These are phyloP conservation scores for Arge pagana DNA, from an alignment of 2,888 invertebrate genomes.

Conservation along the genomic window DNA sequence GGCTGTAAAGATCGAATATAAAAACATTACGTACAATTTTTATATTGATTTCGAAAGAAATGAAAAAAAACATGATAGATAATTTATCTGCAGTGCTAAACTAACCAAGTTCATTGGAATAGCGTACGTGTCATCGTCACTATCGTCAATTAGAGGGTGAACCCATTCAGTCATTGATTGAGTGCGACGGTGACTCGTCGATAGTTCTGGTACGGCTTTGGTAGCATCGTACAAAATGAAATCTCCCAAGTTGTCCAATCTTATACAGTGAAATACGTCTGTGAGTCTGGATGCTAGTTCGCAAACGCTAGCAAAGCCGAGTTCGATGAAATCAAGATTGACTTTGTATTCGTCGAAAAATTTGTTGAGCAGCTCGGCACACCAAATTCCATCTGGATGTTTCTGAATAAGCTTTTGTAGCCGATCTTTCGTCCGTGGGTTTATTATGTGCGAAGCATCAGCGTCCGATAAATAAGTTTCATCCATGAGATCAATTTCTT, in stretches of 20 bases:
- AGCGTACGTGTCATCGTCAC: slow-evolving; percentile 33
- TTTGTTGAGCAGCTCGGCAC: slow-evolving; percentile 43
- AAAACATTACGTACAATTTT: background rate
- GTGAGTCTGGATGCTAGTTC: slow-evolving; percentile 44
- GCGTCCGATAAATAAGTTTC: slow-evolving; percentile 2
- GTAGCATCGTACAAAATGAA: slow-evolving; percentile 40
- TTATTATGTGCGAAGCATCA: slow-evolving; percentile 32
- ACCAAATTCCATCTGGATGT: slow-evolving; percentile 50
- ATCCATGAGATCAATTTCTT: background rate
- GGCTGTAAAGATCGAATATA: slow-evolving; percentile 35
- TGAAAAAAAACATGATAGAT: background rate
- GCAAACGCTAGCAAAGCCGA: slow-evolving; percentile 48
- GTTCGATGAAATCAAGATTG: slow-evolving; percentile 41
- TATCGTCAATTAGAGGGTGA: slow-evolving; percentile 30
- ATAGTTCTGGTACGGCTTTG: slow-evolving; percentile 22
- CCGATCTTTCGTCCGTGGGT: slow-evolving; percentile 35
- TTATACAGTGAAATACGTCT: slow-evolving; percentile 43
- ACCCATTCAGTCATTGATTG: slow-evolving; percentile 26
- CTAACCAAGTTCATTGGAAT: slow-evolving; percentile 44
- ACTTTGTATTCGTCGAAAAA: slow-evolving; percentile 43
- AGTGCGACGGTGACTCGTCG: too few relatives aligned
- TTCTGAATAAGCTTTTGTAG: slow-evolving; percentile 44
- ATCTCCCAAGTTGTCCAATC: slow-evolving; percentile 35
- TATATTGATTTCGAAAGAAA: background rate
- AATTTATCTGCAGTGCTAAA: slow-evolving; percentile 9